phyloP scores from a whole-genome alignment of 1,140 invertebrate genomes.

The Pygmarrhopalites habei region DNA sequence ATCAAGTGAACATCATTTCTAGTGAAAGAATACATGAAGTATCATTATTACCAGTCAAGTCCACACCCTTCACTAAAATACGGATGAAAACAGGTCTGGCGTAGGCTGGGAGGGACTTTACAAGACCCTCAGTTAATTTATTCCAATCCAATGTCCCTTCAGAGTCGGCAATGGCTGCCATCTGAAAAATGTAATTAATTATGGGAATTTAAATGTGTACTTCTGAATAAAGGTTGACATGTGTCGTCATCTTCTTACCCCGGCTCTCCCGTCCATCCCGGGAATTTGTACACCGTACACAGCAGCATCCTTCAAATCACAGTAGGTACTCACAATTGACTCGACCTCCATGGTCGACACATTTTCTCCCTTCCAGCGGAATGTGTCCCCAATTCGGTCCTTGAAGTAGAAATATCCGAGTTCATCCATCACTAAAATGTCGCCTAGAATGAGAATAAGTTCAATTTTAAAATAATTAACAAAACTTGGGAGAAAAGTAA shows the following conservation, averaged over 20 bases:
- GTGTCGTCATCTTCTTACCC: no score
- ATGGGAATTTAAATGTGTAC: no score
- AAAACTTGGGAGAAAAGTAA: constrained; percentile 59
- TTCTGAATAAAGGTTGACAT: no score
- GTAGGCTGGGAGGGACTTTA: constrained; percentile 68
- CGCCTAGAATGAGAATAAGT: constrained; percentile 57
- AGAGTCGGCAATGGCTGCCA: constrained; percentile 87
- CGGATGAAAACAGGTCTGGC: constrained; percentile 81
- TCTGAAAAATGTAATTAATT: constrained; percentile 45
- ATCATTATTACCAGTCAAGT: constrained; percentile 79
- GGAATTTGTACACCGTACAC: constrained; percentile 74
- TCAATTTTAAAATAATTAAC: constrained; percentile 15
- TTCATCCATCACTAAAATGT: constrained; percentile 83
- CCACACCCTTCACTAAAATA: constrained; percentile 67
- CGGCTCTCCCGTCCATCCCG: constrained; percentile 82
- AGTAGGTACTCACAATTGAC: constrained; percentile 75
- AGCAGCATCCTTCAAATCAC: constrained; percentile 70
- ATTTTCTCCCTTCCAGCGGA: constrained; percentile 61
- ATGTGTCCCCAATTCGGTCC: constrained; percentile 94
- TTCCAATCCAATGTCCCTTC: constrained; percentile 60
- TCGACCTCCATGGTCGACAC: constrained; percentile 96
- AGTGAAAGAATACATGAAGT: no score
- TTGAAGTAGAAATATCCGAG: constrained; percentile 90
- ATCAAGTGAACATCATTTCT: no score
- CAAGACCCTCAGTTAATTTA: constrained; percentile 54